A percentile compares a stretch with the other conserved stretches of the same genome.
phyloP scores from a whole-genome alignment of 2,113 vertebrate genomes.

The Corythoichthys haematopterus region DNA sequence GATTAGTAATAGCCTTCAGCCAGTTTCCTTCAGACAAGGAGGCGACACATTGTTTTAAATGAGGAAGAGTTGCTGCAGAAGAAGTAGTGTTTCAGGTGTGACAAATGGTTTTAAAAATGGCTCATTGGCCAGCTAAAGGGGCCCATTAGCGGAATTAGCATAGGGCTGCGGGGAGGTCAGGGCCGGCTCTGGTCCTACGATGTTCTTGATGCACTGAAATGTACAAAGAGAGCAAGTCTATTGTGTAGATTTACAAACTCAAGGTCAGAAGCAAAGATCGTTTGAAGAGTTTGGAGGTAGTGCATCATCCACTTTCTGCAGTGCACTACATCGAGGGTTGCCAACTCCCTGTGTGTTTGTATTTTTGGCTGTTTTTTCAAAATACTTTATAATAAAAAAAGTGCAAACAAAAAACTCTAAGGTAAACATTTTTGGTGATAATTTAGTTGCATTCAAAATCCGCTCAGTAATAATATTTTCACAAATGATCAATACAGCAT shows the following conservation, averaged over 20 bases:
- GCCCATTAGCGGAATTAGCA: background rate
- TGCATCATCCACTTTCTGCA: background rate
- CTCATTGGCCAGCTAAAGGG: slow-evolving; percentile 3
- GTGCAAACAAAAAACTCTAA: no score
- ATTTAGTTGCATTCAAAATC: no score
- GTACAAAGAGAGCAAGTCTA: background rate
- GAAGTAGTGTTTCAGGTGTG: slow-evolving; percentile 1
- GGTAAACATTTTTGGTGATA: no score
- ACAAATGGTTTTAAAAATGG: slow-evolving; percentile 5
- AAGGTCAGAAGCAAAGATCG: background rate
- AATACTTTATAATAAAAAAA: no score
- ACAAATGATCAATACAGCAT: no score
- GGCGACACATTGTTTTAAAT: background rate
- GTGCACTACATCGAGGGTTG: no score
- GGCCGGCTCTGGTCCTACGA: background rate
- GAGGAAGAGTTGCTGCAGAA: background rate
- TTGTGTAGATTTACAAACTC: background rate
- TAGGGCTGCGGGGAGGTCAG: background rate
- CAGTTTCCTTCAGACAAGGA: background rate
- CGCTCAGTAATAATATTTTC: background rate
- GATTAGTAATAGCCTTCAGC: slow-evolving; percentile 1
- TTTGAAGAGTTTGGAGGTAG: background rate
- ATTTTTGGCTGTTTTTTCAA: no score
- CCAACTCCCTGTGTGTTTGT: no score
- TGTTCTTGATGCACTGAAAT: background rate